Evolutionary conservation across 2,113 vertebrate genomes (phyloP).

Genomic region (Mobula hypostoma): DNA sequence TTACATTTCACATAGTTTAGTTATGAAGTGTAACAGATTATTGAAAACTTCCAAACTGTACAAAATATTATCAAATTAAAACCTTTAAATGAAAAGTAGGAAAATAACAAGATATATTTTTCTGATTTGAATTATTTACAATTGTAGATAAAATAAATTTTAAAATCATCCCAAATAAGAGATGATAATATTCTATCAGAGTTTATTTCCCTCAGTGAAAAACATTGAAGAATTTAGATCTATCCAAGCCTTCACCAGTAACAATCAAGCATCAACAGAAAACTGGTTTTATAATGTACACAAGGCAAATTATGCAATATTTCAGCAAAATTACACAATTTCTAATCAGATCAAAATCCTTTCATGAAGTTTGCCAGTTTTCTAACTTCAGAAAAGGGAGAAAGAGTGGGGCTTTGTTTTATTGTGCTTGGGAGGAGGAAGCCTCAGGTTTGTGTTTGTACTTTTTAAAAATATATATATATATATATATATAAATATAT

Average conservation of each 20-base stretch:
- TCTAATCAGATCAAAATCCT: not conserved
- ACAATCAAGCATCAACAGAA: not conserved
- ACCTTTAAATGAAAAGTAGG: conserved; percentile 12
- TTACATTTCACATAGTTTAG: conserved; percentile 11
- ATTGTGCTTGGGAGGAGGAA: not conserved
- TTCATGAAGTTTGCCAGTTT: not conserved
- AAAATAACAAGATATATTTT: not conserved
- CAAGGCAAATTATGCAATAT: not conserved
- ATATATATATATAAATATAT: too few species aligned
- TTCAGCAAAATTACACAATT: not conserved
- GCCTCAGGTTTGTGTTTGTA: not conserved
- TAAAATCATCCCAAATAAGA: too few species aligned
- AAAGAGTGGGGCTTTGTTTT: not conserved
- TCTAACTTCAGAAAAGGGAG: not conserved
- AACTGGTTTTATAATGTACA: not conserved
- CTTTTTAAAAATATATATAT: not conserved
- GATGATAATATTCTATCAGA: not conserved
- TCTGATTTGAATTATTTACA: not conserved
- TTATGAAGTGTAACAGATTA: not conserved
- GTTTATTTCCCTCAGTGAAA: not conserved
- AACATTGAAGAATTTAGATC: not conserved
- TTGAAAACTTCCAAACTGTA: not conserved
- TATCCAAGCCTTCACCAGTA: not conserved
- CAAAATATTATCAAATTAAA: not conserved
- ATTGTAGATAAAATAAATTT: not conserved